Evolutionary conservation across 30 jellyfish, hydroid and myxozoan species (phyloP).

Genomic region (Kudoa iwatai): DNA sequence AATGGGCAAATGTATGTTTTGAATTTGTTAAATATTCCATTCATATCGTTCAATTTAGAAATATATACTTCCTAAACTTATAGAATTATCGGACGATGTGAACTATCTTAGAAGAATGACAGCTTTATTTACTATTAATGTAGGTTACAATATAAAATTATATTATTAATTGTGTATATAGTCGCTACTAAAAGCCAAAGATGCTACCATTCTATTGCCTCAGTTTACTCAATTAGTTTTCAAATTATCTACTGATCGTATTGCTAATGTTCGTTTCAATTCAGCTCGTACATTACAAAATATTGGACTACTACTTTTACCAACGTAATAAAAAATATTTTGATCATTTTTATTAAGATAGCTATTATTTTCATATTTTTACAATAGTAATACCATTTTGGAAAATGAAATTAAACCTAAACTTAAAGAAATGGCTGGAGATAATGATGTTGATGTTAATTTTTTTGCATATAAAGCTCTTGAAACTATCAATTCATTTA

Average conservation of each 20-base stretch:
- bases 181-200: no score
- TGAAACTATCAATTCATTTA: no score
- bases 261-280: constrained; percentile 66
- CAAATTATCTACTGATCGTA: constrained; percentile 37
- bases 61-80: constrained; percentile 38
- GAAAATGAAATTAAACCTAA: constrained; percentile 26
- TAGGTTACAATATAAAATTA: no score
- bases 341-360: not conserved
- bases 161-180: no score
- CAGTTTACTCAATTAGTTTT: constrained; percentile 38
- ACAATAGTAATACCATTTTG: not conserved
- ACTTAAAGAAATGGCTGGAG: constrained; percentile 31
- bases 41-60: constrained; percentile 12
- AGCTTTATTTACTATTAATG: constrained; percentile 44
- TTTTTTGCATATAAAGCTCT: constrained; percentile 70
- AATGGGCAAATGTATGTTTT: constrained; percentile 52
- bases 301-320: constrained; percentile 34
- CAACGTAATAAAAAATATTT: constrained; percentile 5
- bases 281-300: constrained; percentile 50
- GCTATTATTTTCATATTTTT: not conserved
- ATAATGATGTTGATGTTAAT: constrained; percentile 55
- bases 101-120: constrained; percentile 69
- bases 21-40: not conserved
- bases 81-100: constrained; percentile 47
- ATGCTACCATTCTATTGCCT: no score